These are phyloP conservation scores for Ennomos quercinarius DNA, from an alignment of 2,888 invertebrate genomes.

Conservation along the genomic window DNA sequence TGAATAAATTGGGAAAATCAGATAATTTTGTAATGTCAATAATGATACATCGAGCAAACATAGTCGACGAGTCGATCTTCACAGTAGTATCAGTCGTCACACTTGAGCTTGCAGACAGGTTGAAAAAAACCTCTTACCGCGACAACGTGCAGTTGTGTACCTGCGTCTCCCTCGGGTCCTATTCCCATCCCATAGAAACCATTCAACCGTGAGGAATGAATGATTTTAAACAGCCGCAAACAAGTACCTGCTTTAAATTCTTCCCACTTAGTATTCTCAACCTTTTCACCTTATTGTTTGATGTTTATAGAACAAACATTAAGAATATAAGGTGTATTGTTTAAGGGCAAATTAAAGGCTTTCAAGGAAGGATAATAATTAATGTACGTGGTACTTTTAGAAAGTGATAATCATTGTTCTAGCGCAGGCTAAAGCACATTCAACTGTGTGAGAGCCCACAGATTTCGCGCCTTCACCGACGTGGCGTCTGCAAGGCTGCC, in stretches of 20 bases:
- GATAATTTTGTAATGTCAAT: no score
- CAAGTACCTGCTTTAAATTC: slow-evolving; percentile 69
- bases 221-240: slow-evolving; percentile 67
- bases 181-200: slow-evolving; percentile 65
- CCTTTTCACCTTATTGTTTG: slow-evolving; percentile 44
- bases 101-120: slow-evolving; percentile 57
- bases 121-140: slow-evolving; percentile 56
- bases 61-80: background rate
- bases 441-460: slow-evolving; percentile 37
- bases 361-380: slow-evolving; percentile 13
- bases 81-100: slow-evolving; percentile 30
- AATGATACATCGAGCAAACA: slow-evolving; percentile 11
- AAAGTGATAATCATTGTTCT: slow-evolving; percentile 11
- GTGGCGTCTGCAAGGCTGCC: slow-evolving; percentile 34
- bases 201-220: slow-evolving; percentile 74
- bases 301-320: slow-evolving; percentile 36
- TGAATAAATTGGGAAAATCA: no score
- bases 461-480: slow-evolving; percentile 13
- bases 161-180: slow-evolving; percentile 68
- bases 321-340: slow-evolving; percentile 22
- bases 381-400: no score
- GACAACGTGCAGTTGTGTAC: slow-evolving; percentile 59
- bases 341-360: slow-evolving; percentile 23
- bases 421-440: slow-evolving; percentile 31
- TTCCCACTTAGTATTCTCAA: slow-evolving; percentile 49